Conservation (phyloP, 2,888 invertebrate genomes). For the Diaprepes abbreviatus region DNA sequence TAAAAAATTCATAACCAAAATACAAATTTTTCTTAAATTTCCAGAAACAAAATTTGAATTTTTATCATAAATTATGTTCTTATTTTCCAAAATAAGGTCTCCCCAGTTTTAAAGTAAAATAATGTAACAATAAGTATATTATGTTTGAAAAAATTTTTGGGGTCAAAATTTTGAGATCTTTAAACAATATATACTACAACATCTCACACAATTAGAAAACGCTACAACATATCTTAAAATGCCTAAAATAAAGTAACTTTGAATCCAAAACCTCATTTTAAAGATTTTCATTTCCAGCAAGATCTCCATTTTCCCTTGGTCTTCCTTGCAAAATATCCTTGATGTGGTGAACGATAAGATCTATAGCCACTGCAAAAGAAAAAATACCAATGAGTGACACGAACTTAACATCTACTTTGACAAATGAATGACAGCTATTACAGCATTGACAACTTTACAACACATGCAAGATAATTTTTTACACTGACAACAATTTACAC, state of each 20-base stretch:
- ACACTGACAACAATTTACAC: neutral
- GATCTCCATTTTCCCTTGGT: conserved; percentile 67
- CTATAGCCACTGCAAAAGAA: conserved; percentile 97
- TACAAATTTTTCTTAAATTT: too few relatives aligned
- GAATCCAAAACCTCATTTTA: conserved; percentile 47
- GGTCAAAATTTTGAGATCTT: too few relatives aligned
- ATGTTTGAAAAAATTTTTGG: too few relatives aligned
- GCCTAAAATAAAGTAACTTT: neutral
- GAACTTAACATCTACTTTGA: conserved; percentile 8
- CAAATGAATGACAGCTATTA: neutral
- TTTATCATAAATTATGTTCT: too few relatives aligned
- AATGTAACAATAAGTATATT: too few relatives aligned
- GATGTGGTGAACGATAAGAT: conserved; percentile 99
- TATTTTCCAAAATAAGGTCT: too few relatives aligned
- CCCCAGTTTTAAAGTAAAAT: too few relatives aligned
- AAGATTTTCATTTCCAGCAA: conserved; percentile 62
- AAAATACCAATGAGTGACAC: conserved; percentile 37
- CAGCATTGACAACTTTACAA: conserved; percentile 5
- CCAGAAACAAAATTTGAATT: too few relatives aligned
- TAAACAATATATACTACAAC: too few relatives aligned
- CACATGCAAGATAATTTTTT: conserved; percentile 4
- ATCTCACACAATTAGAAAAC: too few relatives aligned
- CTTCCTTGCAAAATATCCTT: conserved; percentile 88
- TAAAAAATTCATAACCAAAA: too few relatives aligned
- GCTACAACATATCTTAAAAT: neutral